These are phyloP conservation scores for Peromyscus californicus DNA, from an alignment of 2,113 vertebrate species.

Conservation along the genomic window DNA sequence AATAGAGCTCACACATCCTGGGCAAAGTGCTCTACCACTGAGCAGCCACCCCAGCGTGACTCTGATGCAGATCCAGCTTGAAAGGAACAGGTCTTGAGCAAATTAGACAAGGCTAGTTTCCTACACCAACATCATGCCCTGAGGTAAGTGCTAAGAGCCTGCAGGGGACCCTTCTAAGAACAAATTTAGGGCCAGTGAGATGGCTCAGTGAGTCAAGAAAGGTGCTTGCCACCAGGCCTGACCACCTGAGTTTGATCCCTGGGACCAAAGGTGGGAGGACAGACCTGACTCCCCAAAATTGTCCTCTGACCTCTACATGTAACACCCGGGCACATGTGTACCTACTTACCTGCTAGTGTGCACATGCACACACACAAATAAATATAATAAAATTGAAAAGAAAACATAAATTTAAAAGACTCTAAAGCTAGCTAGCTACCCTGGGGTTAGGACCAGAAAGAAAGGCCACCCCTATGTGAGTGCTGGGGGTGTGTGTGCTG, in stretches of 20 bases:
- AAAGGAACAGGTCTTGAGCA: neutral
- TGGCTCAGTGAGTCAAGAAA: neutral
- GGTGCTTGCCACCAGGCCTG: neutral
- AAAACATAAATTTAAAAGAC: neutral
- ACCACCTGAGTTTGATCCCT: neutral
- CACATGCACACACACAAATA: neutral
- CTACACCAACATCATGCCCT: too few species aligned
- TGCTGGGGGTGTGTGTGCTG: too few species aligned
- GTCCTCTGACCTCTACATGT: neutral
- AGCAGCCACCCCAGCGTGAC: neutral
- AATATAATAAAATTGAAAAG: neutral
- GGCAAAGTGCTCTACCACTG: neutral
- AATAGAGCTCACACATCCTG: neutral
- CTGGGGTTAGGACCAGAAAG: neutral
- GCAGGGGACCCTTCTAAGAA: neutral
- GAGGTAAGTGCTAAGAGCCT: neutral
- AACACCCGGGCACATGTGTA: neutral
- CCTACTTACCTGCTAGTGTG: neutral
- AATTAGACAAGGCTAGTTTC: neutral
- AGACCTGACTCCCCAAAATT: neutral
- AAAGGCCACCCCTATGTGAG: neutral
- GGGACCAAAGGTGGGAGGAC: neutral
- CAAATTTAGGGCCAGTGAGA: neutral
- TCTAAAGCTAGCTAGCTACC: neutral
- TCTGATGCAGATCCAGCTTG: neutral